These are phyloP conservation scores for Etheostoma cragini DNA, from an alignment of 2,113 vertebrate species.

Conservation along the genomic window DNA sequence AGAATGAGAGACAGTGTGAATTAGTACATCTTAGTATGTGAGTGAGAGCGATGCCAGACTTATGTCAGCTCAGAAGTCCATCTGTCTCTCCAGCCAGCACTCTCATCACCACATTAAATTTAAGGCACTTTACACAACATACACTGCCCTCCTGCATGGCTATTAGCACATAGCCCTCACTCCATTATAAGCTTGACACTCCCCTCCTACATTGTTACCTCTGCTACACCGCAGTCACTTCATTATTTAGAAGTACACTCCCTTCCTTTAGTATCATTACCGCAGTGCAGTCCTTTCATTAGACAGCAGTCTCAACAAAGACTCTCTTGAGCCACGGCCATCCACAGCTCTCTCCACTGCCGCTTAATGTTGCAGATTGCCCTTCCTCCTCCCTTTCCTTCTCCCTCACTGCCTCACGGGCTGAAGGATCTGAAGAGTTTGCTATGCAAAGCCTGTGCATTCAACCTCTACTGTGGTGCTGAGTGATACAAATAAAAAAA, in stretches of 20 bases:
- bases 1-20: slow-evolving; percentile 17
- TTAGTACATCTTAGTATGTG: background rate
- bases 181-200: slow-evolving; percentile 11
- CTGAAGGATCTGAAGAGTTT: background rate
- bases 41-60: slow-evolving; percentile 18
- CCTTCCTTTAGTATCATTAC: slow-evolving; percentile 64
- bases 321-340: slow-evolving; percentile 55
- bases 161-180: slow-evolving; percentile 9
- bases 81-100: background rate
- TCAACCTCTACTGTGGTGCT: background rate
- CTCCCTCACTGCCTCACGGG: slow-evolving; percentile 3
- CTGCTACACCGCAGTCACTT: slow-evolving; percentile 56
- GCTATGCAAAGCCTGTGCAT: slow-evolving; percentile 10
- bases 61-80: slow-evolving; percentile 1
- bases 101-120: slow-evolving; percentile 16
- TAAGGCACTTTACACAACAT: background rate
- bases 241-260: slow-evolving; percentile 67
- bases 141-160: background rate
- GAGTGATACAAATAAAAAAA: background rate
- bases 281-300: slow-evolving; percentile 65
- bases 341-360: slow-evolving; percentile 7
- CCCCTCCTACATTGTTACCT: slow-evolving; percentile 41
- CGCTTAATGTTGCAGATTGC: slow-evolving; percentile 25
- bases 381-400: background rate
- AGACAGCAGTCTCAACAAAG: slow-evolving; percentile 52